Base-by-base conservation (phyloP, 2,113 vertebrate genomes). In the Laterallus jamaicensis region DNA sequence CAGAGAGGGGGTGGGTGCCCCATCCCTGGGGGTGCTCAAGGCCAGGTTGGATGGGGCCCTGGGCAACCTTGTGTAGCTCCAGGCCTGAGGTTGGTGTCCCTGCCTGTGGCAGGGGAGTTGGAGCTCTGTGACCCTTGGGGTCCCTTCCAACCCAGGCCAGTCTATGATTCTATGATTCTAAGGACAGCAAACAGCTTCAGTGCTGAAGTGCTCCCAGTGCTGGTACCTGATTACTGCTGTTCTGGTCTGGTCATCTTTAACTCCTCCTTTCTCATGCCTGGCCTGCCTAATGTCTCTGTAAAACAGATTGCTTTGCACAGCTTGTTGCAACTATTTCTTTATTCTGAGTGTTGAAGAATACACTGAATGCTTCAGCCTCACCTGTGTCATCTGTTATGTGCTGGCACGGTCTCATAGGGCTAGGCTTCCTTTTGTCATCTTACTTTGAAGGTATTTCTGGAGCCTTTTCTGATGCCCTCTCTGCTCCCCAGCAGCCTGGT, bases 371-470 rank as follows among this genome's bases (percentile, higher is more conserved):
- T 95, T 88, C 79, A 83, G 71, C 37, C 64, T 92, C 55, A 5
- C 70, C 75, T 62, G 39, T 94, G 82, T 79, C 54, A 87, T 58
- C 90, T 90, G 79, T 77, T 92, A 55, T 74, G 77, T 63, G 71
- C 79, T 88, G 82, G 20, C 50, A 9, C 0, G 4, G 49, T 83
- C 79, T 68, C 47, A 3, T 2, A 1, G 37, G 86, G 44, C 55
- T 62, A 42, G n/a, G 52, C 59, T 93, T 96, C 71, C 40, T n/a
- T 94, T 93, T 96, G 88, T 95, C 75, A 37, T 70, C 55, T 56
- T 31, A 18, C 90, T 95, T 94, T 95, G 94, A 95, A 92, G 86
- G 79, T 93, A 94, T 95, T 95, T 95, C 90, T 83, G 88, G 79
- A 97, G 50, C 59, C 52, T 70, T 86, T 82, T 62, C 55, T 62